Evolutionary conservation across 1,140 invertebrate genomes (phyloP), one percentile per base, ranked within the genome.

Genomic region (Drusus annulatus): DNA sequence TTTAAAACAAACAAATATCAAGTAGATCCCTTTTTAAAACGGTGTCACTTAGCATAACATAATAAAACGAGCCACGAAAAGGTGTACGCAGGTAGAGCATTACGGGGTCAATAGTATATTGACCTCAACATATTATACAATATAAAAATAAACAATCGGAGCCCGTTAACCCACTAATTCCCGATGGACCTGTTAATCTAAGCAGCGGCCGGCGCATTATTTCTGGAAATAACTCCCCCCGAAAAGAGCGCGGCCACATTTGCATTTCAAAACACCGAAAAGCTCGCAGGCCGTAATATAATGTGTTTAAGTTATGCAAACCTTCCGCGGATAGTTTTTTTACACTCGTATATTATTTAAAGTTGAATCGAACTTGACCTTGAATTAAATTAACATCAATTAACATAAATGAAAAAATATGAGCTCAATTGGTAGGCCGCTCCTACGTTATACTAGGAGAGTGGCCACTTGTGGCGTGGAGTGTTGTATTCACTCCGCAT

Each of bases 371-470:
- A 81, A 83, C 79, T 83, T 83, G 82, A 81, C 82, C 82, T 83
- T 81, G 82, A 79, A 83, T 83, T 74, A 76, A 83, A 83, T 83
- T 83, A 83, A 81, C 82, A 83, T 83, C 78, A 81, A 81, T 83
- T 83, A 83, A 77, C 82, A 83, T 83, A 83, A 83, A 83, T 80
- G 79, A 80, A 83, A 74, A 82, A 83, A 83, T 83, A 76, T 80
- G 81, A 79, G 76, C 75, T 60, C 81, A 83, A 80, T 80, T 80
- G 82, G 80, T 60, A 31, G 78, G 78, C 69, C 17, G 69, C 69
- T 74, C 69, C 69, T 74, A 25, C 69, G 69, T 31, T 31, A n/a
- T 56, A 31, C 28, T 10, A 74, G 69, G 21, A 25, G 50, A 74
- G 69, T 28, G 50, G 54, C 69, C 69, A 74, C 69, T 74, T 56